Percentiles rank a stretch among this genome's conserved stretches.
These are phyloP conservation scores for Teinopalpus imperialis DNA, from an alignment of 2,888 invertebrate species.

Conservation along the genomic window DNA sequence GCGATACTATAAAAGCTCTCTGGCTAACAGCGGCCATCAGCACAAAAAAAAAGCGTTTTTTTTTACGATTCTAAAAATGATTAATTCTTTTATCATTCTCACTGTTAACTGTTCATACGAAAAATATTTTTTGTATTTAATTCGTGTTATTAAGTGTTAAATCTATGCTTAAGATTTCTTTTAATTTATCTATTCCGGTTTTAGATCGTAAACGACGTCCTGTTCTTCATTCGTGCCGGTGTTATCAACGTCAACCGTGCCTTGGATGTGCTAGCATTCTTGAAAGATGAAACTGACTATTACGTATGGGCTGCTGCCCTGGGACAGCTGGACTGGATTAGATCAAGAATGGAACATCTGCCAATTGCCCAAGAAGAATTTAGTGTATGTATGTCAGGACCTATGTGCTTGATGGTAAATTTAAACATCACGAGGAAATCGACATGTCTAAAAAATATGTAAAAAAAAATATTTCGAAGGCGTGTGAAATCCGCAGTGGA, in stretches of 20 bases:
- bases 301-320: conserved; percentile 89
- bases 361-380: conserved; percentile 52
- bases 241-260: conserved; percentile 77
- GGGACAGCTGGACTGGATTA: conserved; percentile 76
- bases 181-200: conserved; percentile 23
- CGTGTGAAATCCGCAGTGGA: no score
- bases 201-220: conserved; percentile 88
- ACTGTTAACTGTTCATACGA: no score
- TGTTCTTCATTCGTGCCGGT: conserved; percentile 85
- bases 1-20: no score
- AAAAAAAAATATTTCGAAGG: neutral
- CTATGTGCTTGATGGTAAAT: no score
- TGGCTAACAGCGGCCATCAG: no score
- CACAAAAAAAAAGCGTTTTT: no score
- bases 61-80: no score
- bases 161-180: no score
- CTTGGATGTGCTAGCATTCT: conserved; percentile 85
- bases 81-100: no score
- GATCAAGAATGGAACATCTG: conserved; percentile 58
- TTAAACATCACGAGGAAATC: neutral
- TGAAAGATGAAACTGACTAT: conserved; percentile 85
- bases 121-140: no score
- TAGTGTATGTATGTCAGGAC: conserved; percentile 55
- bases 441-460: neutral
- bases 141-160: no score